Percentiles rank a stretch among this genome's conserved stretches.
Evolutionary conservation across 1,140 invertebrate species (phyloP).

Genomic region (Cecropterus lyciades): DNA sequence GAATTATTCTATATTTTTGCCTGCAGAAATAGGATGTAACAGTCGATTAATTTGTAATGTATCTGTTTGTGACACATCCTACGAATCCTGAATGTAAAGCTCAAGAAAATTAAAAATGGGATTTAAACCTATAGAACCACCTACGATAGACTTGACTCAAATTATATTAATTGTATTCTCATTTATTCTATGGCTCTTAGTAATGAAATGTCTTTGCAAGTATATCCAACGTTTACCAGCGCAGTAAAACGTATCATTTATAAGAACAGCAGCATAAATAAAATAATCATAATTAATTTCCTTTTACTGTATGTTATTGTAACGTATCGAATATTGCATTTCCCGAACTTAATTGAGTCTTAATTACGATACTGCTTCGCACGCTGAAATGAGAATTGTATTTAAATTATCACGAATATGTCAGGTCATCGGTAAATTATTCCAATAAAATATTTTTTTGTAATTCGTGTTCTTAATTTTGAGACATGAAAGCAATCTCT

Average conservation of each 20-base stretch:
- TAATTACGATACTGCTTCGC: conserved; percentile 11
- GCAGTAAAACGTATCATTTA: conserved; percentile 4
- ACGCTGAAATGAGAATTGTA: not conserved
- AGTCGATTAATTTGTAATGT: no score
- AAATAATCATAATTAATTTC: conserved; percentile 1
- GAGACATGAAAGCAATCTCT: no score
- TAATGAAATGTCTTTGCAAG: conserved; percentile 48
- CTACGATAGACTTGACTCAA: conserved; percentile 26
- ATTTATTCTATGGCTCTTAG: conserved; percentile 49
- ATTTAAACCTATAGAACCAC: not conserved
- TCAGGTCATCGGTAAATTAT: conserved; percentile 3
- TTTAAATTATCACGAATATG: conserved; percentile 4
- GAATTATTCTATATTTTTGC: no score
- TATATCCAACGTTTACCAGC: conserved; percentile 41
- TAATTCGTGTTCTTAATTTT: no score
- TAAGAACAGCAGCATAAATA: not conserved
- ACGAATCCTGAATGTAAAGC: no score
- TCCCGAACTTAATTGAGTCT: conserved; percentile 26
- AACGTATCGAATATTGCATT: conserved; percentile 38
- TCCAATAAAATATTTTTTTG: not conserved
- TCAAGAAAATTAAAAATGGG: no score
- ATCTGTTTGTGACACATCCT: no score
- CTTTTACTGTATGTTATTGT: conserved; percentile 26
- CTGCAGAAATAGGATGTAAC: no score
- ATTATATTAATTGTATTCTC: conserved; percentile 46